phyloP scores from a whole-genome alignment of 2,797 vertebrate species.

The Nyctibius grandis region DNA sequence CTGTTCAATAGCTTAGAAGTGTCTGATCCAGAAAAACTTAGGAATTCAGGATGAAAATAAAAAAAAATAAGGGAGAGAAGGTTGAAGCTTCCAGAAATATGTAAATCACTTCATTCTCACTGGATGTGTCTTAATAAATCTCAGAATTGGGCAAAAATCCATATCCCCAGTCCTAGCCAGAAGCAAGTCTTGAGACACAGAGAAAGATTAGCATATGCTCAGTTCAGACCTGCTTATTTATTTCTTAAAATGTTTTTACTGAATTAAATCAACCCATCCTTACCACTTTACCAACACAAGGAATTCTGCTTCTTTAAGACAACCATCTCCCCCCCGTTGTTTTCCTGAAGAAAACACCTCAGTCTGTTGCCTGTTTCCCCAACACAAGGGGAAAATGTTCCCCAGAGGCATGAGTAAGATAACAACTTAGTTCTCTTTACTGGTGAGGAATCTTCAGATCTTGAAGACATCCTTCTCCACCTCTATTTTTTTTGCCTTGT shows the following conservation, averaged over 20 bases:
- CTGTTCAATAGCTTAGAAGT: background rate
- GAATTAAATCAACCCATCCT: background rate
- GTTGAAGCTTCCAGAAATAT: background rate
- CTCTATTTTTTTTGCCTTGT: background rate
- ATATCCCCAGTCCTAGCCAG: background rate
- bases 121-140: background rate
- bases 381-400: background rate
- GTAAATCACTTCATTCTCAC: background rate
- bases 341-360: background rate
- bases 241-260: background rate
- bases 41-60: background rate
- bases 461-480: background rate
- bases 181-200: background rate
- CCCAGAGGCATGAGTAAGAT: background rate
- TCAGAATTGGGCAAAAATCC: background rate
- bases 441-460: background rate
- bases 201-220: background rate
- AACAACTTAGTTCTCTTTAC: background rate
- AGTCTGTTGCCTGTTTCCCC: background rate
- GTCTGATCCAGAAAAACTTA: background rate
- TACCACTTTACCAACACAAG: background rate
- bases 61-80: background rate
- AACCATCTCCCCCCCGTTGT: background rate
- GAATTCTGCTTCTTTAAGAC: background rate
- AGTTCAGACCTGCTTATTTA: conserved; percentile 20